A percentile compares a stretch with the other conserved stretches of the same genome.
Conservation (phyloP, 2,113 vertebrate species). For the Paracanthobrama guichenoti region DNA sequence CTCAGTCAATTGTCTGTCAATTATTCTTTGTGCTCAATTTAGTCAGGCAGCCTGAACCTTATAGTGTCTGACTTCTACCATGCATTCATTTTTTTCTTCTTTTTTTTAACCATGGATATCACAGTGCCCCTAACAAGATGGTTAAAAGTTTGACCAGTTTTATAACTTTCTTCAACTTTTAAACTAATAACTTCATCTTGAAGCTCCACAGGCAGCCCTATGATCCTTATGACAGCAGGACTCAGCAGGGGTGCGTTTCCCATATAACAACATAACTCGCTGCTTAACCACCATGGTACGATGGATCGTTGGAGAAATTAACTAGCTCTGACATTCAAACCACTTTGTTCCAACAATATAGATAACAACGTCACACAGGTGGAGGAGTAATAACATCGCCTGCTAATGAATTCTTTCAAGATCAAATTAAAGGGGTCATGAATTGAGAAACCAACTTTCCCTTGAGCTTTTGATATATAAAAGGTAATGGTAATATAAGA, state of each 20-base stretch:
- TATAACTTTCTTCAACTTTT: not conserved
- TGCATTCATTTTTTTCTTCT: not conserved
- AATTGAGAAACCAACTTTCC: too few relatives aligned
- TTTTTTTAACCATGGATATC: not conserved
- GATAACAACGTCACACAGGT: too few relatives aligned
- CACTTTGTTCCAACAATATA: too few relatives aligned
- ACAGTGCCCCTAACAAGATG: not conserved
- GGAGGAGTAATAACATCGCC: too few relatives aligned
- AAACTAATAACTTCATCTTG: not conserved
- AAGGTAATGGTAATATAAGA: too few relatives aligned
- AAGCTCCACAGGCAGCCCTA: not conserved
- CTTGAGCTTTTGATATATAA: too few relatives aligned
- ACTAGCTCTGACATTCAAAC: too few relatives aligned
- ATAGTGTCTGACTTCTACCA: not conserved
- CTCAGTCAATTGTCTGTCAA: not conserved
- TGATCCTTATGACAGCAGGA: not conserved
- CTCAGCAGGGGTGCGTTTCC: not conserved
- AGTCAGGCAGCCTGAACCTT: not conserved
- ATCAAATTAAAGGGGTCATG: too few relatives aligned
- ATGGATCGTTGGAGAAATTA: too few relatives aligned
- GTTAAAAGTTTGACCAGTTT: not conserved
- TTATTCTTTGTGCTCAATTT: not conserved
- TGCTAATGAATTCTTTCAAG: too few relatives aligned
- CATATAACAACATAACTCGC: too few relatives aligned
- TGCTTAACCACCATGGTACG: too few relatives aligned